phyloP scores from a whole-genome alignment of 2,113 vertebrate genomes.

The Phalacrocorax carbo region DNA sequence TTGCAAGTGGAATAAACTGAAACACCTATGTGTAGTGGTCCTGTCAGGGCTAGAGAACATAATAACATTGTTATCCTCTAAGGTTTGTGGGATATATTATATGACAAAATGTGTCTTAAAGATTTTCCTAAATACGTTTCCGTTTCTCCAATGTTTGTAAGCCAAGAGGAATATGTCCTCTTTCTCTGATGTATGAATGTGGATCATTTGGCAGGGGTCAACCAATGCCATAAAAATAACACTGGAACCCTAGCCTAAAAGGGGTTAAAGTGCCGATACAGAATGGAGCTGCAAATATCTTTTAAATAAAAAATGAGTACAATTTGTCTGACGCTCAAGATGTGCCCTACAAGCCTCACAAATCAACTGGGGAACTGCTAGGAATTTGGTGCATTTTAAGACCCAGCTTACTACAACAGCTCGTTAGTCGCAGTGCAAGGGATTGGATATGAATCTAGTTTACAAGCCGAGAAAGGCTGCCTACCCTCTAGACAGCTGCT shows the following conservation, averaged over 20 bases:
- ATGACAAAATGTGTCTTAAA: not conserved
- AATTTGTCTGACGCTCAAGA: not conserved
- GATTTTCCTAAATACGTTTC: not conserved
- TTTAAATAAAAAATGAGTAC: not conserved
- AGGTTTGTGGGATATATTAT: not conserved
- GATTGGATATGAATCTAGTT: not conserved
- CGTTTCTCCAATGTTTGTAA: not conserved
- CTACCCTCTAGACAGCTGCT: not conserved
- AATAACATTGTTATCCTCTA: not conserved
- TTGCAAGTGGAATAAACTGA: not conserved
- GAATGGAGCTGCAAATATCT: not conserved
- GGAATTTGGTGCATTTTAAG: not conserved
- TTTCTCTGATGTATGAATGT: not conserved
- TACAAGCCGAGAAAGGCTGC: not conserved
- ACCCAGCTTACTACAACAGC: not conserved
- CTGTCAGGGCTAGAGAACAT: not conserved
- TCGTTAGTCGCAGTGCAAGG: not conserved
- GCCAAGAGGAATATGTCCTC: not conserved
- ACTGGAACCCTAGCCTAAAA: not conserved
- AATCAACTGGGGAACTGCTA: not conserved
- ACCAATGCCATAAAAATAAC: not conserved
- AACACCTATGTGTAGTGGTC: not conserved
- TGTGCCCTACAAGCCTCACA: rapidly evolving
- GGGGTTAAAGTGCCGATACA: not conserved
- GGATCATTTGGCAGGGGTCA: not conserved